Base-by-base conservation (phyloP, 2,888 invertebrate species). In the Peribatodes rhomboidaria region DNA sequence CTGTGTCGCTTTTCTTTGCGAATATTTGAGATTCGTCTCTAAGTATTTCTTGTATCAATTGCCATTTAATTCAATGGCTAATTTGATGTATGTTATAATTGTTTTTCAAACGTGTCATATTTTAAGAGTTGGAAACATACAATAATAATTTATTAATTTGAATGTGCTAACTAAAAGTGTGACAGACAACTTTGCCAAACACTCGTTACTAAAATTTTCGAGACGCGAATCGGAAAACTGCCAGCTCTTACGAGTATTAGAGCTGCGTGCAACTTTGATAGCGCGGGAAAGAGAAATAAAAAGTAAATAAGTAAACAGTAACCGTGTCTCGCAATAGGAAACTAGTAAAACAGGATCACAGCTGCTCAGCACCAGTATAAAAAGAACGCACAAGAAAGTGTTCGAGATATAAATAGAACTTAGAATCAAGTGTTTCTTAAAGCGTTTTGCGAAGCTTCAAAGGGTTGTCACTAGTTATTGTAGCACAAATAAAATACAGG, bases 1-100 rank as follows among this genome's bases (percentile, higher is more conserved):
- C 79, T 86, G 80, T 79, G 81, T 78, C 77, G 77, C 71, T 84
- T 83, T 85, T 82, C 82, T 82, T 84, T 81, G 81, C 79, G 56
- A 83, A 82, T 85, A 72, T 74, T 68, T 61, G 42, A 49, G 60
- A 14, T 20, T 60, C 46, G 59, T 69, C 58, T 69, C 60, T 61
- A 63, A 6, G 27, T 35, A 33, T 14, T 22, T 10, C 33, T 50
- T 18, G 6, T 27, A 27, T 27, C 27, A 27, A 27, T 31, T 42
- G 18, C 3, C 33, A 33, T 49, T 13, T 13, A 6, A 31, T 6
- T 16, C 6, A 14, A 10, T 6, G 27, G 6, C 27, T 27, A 27
- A 27, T 27, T 27, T 27, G 6, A 6, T 27, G 27, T 27, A 27
- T 27, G 6, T 6, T 27, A 27, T 27, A 6, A 4, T 27, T 27